Evolutionary conservation across 2,113 vertebrate species (phyloP), one percentile per base, ranked within the genome.

Genomic region (Poeciliopsis retropinna): DNA sequence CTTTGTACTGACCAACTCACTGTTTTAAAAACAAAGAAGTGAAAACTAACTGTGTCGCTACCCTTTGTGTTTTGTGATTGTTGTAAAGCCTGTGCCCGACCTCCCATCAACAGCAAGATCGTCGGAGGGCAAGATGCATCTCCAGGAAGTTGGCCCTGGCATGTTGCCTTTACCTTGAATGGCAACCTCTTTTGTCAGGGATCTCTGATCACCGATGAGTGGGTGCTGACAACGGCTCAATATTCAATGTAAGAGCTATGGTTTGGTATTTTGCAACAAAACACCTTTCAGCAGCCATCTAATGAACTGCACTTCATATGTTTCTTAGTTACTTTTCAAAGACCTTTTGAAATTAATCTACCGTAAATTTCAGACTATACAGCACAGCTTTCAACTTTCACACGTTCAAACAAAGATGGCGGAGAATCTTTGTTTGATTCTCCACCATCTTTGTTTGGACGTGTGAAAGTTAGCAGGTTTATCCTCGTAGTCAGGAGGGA

Each of bases 211-310:
- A 70, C 4, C 25, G 0, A 70, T 1, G 25, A 74, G 22, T 87
- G 88, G 88, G 82, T 90, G 44, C n/a, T 85, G 74, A 88, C 88
- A 5, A 66, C 73, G 4, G 80, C 80, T 47, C 51, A 64, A 63
- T 87, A 86, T 74, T 0, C 3, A 0, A 0, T 0, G 86, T 90
- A 3, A 73, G 12, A 72, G 14, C 14, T 5, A n/a, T 22, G 17
- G 44, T 19, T 47, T 47, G 44, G 14, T 6, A 41, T 57, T 57
- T 57, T 57, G 51, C 7, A n/a, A 57, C 25, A n/a, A 25, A n/a
- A 10, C 25, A 11, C 25, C 34, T 9, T 11, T 10, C 34, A 37
- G 34, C 10, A 37, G 12, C 34, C 34, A 3, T 11, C 34, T 1
- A 12, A 12, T 12, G 34, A 47, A 14, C 5, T 47, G 17, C 44